These are phyloP conservation scores for Nycteola revayana DNA, from an alignment of 2,888 invertebrate genomes.

Conservation along the genomic window DNA sequence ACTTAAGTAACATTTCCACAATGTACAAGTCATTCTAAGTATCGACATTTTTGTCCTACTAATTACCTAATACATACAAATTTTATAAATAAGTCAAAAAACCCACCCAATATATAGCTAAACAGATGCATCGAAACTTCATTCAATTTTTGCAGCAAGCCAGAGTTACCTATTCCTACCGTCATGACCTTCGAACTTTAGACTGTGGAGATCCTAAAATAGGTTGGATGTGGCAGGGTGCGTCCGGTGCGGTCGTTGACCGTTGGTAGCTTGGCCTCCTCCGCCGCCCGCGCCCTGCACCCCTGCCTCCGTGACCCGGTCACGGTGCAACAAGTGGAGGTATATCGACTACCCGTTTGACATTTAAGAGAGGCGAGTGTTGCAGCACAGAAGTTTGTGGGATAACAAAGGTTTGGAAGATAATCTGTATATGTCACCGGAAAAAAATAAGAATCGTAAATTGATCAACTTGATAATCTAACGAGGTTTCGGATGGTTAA, in stretches of 20 bases:
- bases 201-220: constrained; percentile 64
- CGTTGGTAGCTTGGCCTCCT: constrained; percentile 38
- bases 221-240: constrained; percentile 62
- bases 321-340: constrained; percentile 71
- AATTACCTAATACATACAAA: too few species aligned
- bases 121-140: too few species aligned
- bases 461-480: too few species aligned
- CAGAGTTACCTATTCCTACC: constrained; percentile 12
- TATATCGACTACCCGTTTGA: constrained; percentile 74
- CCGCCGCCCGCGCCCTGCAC: constrained; percentile 37
- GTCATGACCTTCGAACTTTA: constrained; percentile 67
- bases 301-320: constrained; percentile 64
- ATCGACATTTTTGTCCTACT: too few species aligned
- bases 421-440: too few species aligned
- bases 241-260: constrained; percentile 62
- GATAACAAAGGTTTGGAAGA: background rate
- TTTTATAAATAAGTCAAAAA: too few species aligned
- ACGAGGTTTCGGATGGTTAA: too few species aligned
- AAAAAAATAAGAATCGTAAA: too few species aligned
- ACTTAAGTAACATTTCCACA: too few species aligned
- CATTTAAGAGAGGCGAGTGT: constrained; percentile 55
- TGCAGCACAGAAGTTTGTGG: constrained; percentile 1
- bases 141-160: too few species aligned
- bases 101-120: too few species aligned
- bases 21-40: too few species aligned